Evolutionary conservation across 2,888 invertebrate genomes (phyloP).

Genomic region (Drosophila merina): DNA sequence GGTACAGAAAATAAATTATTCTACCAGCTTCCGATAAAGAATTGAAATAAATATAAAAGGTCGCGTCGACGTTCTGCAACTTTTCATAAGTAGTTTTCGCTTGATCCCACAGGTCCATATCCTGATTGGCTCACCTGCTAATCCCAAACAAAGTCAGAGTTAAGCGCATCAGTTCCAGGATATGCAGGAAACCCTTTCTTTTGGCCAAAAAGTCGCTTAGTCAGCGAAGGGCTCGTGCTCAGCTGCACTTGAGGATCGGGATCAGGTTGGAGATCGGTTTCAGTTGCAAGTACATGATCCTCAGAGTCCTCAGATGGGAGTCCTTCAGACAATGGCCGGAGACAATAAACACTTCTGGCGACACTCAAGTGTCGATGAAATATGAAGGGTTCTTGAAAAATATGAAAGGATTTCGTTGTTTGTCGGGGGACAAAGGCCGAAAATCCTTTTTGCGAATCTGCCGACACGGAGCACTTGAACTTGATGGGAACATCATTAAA

Average conservation of each 20-base stretch:
- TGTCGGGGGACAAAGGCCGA: slow-evolving; percentile 30
- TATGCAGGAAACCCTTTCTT: slow-evolving; percentile 5
- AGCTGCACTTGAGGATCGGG: slow-evolving; percentile 55
- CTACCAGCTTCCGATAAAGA: background rate
- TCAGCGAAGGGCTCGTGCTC: slow-evolving; percentile 51
- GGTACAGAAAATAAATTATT: slow-evolving; percentile 94
- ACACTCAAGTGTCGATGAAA: slow-evolving; percentile 73
- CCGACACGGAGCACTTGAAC: slow-evolving; percentile 66
- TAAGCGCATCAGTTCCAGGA: slow-evolving; percentile 47
- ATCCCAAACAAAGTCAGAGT: slow-evolving; percentile 42
- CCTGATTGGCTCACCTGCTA: slow-evolving; percentile 10
- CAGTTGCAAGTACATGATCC: slow-evolving; percentile 17
- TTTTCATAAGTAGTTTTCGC: background rate
- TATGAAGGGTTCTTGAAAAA: slow-evolving; percentile 66
- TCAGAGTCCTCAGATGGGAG: slow-evolving; percentile 44
- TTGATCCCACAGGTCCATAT: background rate
- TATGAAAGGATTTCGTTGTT: slow-evolving; percentile 67
- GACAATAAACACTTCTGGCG: slow-evolving; percentile 70
- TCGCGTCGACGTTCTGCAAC: too few species aligned
- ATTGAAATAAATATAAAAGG: background rate
- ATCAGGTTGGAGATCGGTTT: slow-evolving; percentile 13
- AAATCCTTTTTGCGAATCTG: slow-evolving; percentile 78
- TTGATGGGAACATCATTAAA: slow-evolving; percentile 81
- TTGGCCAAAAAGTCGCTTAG: slow-evolving; percentile 28
- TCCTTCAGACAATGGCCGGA: slow-evolving; percentile 52